Conservation (phyloP, 2,113 vertebrate species). For the Myxocyprinus asiaticus region DNA sequence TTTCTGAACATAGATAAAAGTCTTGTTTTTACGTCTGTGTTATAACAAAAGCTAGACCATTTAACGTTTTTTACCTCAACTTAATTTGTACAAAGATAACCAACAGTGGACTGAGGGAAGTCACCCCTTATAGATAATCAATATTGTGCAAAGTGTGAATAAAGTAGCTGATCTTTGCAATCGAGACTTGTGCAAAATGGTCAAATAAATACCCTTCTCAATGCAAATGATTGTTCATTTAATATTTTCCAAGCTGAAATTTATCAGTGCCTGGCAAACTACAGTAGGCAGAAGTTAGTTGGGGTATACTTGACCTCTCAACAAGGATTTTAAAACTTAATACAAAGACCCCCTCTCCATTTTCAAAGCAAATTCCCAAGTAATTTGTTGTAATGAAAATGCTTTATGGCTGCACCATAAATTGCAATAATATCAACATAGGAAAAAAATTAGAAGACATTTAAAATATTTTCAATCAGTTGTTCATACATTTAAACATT, state of each 20-base stretch:
- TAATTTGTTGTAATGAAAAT: not conserved
- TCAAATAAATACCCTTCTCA: not conserved
- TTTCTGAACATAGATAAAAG: too few relatives aligned
- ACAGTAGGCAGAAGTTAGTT: not conserved
- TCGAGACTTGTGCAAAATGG: not conserved
- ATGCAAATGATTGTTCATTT: not conserved
- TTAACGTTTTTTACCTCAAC: too few relatives aligned
- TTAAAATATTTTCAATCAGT: slow-evolving; percentile 5
- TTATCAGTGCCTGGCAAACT: not conserved
- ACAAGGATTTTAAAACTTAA: not conserved
- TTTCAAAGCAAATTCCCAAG: not conserved
- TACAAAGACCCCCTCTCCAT: not conserved
- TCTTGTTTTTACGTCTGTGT: too few relatives aligned
- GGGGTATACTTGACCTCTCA: not conserved
- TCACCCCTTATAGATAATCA: too few relatives aligned
- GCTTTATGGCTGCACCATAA: not conserved
- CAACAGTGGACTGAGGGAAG: too few relatives aligned
- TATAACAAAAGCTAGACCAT: too few relatives aligned
- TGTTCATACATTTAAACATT: slow-evolving; percentile 29
- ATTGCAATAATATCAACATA: slow-evolving; percentile 10
- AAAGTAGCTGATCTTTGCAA: too few relatives aligned
- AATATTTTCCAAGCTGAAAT: not conserved
- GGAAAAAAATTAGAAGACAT: not conserved
- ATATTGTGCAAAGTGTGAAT: too few relatives aligned
- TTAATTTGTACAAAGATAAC: too few relatives aligned